Evolutionary conservation across 2,797 vertebrate species (phyloP), one percentile per base, ranked within the genome.

Genomic region (Parauchenoglanis punctatus): DNA sequence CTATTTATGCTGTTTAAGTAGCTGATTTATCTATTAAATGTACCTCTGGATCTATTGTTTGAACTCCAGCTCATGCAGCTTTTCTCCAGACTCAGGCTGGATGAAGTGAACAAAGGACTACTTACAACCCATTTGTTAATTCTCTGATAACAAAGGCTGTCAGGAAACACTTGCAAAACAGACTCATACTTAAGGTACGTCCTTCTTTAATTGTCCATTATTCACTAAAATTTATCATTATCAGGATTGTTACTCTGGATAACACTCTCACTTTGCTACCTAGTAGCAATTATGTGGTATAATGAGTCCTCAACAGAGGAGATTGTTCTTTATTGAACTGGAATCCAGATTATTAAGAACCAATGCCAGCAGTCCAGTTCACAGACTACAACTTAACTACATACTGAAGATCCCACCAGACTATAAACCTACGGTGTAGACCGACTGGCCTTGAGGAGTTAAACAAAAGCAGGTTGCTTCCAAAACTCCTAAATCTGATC

Each of bases 221-320:
- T 40, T 78, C n/a, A 78, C 20, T 78, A 35, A 31, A 18, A 31
- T 20, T 31, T 28, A 59, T 23, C 20, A 7, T 80, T 80, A 46
- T n/a, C 7, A 0, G 15, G 23, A 63, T 44, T 0, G 6, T n/a
- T 13, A 61, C 11, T 1, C 35, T 63, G 12, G 91, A 93, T 94
- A 94, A 92, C 54, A 87, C 76, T 54, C 83, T 76, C 70, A 81
- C 90, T 93, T 93, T 95, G 92, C 86, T 80, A 87, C 86, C 86
- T 88, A 89, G n/a, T 84, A 86, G 61, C 78, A 35, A 83, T 89
- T 72, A 35, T 89, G 85, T 87, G 81, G 54, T 70, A 84, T 87
- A 81, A 87, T 87, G 35, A 31, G 18, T 56, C 44, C n/a, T 58
- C 8, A 35, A 35, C 52, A 58, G 28, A 58, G 76, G 28, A 20